Conservation (phyloP, 2,113 vertebrate species). For the Shinisaurus crocodilurus region DNA sequence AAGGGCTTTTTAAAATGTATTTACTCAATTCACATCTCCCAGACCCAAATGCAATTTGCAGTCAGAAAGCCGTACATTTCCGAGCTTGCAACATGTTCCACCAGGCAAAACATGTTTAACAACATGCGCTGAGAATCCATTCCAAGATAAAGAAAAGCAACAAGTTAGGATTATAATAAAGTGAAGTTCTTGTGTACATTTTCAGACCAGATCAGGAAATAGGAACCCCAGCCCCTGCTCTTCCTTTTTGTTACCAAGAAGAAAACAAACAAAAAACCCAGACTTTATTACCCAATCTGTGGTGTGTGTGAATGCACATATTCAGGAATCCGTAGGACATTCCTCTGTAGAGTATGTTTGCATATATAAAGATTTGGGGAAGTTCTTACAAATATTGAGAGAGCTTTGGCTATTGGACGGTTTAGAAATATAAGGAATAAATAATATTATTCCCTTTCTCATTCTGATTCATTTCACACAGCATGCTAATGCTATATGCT, state of each 20-base stretch:
- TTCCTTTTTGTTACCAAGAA: neutral
- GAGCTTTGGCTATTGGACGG: no score
- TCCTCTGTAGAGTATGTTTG: neutral
- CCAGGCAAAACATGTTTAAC: neutral
- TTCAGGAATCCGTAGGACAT: neutral
- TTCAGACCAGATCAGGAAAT: slow-evolving; percentile 55
- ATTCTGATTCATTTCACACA: neutral
- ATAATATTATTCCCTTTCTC: neutral
- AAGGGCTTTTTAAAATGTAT: no score
- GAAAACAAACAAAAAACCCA: neutral
- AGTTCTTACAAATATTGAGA: no score
- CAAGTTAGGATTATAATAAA: slow-evolving; percentile 48
- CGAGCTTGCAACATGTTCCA: no score
- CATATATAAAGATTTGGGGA: no score
- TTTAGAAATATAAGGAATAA: no score
- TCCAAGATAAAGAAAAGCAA: slow-evolving; percentile 52
- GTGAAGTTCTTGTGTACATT: slow-evolving; percentile 57
- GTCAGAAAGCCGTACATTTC: no score
- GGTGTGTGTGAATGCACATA: slow-evolving; percentile 13
- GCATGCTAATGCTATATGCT: neutral
- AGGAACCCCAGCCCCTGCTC: neutral
- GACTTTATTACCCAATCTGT: neutral
- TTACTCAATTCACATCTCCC: no score
- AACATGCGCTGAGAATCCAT: slow-evolving; percentile 56
- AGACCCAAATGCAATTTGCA: no score